Evolutionary conservation across 2,113 vertebrate species (phyloP).

Genomic region (Salvator merianae): DNA sequence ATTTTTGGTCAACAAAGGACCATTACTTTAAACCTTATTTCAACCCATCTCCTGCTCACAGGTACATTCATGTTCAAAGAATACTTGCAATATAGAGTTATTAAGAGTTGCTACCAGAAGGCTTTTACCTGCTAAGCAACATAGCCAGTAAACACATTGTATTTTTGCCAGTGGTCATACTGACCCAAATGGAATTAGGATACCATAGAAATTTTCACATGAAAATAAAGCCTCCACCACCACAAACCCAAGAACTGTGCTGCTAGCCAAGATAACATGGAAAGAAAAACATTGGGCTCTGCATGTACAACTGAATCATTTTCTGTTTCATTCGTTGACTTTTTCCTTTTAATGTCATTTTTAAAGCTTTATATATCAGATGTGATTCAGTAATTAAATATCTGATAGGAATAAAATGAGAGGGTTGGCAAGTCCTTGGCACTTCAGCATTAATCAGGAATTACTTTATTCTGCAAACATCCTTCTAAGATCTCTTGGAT

Average conservation of each 20-base stretch:
- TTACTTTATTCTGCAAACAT: conserved; percentile 58
- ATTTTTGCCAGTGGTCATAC: too few species aligned
- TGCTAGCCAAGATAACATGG: neutral
- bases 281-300: neutral
- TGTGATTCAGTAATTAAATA: conserved; percentile 44
- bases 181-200: neutral
- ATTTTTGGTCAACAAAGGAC: too few species aligned
- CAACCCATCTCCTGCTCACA: too few species aligned
- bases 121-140: too few species aligned
- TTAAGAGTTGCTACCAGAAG: too few species aligned
- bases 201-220: too few species aligned
- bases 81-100: too few species aligned
- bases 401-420: conserved; percentile 43
- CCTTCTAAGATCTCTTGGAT: conserved; percentile 48
- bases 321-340: conserved; percentile 16
- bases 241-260: too few species aligned
- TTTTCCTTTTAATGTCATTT: conserved; percentile 20
- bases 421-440: conserved; percentile 43
- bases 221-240: too few species aligned
- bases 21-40: too few species aligned
- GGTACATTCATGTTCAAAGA: too few species aligned
- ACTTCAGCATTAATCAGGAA: conserved; percentile 61
- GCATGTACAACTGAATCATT: neutral
- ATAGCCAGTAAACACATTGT: too few species aligned
- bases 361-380: conserved; percentile 23